Conservation (phyloP, 2,113 vertebrate genomes). For the Pelmatolapia mariae region DNA sequence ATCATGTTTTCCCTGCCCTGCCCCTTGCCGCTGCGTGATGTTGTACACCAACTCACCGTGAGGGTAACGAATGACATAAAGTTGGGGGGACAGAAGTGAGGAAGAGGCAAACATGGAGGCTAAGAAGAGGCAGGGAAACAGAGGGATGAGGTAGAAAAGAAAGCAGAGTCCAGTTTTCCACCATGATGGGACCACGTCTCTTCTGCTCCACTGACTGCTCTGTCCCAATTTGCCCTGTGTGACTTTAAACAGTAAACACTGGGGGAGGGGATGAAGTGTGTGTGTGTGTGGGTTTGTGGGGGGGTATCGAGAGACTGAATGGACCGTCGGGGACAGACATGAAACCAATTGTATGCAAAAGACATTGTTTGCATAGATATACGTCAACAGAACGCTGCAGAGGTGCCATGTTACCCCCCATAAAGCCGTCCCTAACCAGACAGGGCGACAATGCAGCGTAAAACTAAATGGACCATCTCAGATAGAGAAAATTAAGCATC, state of each 20-base stretch:
- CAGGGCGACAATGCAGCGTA: conserved; percentile 43
- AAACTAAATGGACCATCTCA: conserved; percentile 63
- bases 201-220: conserved; percentile 64
- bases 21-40: background rate
- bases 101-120: background rate
- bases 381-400: conserved; percentile 19
- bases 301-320: background rate
- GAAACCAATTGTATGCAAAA: conserved; percentile 40
- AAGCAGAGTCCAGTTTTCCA: conserved; percentile 42
- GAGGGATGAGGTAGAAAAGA: background rate
- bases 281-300: background rate
- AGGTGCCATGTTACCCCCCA: conserved; percentile 31
- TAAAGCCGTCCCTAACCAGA: conserved; percentile 51
- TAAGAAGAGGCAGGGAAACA: background rate
- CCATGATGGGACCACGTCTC: conserved; percentile 41
- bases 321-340: conserved; percentile 5
- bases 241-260: conserved; percentile 70
- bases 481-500: conserved; percentile 62
- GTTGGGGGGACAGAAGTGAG: conserved; percentile 12
- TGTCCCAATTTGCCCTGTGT: conserved; percentile 69
- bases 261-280: conserved; percentile 50
- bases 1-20: conserved; percentile 32
- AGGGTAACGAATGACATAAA: background rate
- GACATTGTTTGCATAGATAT: conserved; percentile 17
- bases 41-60: background rate